Evolutionary conservation across 1,140 invertebrate species (phyloP), one percentile per base, ranked within the genome.

Genomic region (Drosophila repletoides): DNA sequence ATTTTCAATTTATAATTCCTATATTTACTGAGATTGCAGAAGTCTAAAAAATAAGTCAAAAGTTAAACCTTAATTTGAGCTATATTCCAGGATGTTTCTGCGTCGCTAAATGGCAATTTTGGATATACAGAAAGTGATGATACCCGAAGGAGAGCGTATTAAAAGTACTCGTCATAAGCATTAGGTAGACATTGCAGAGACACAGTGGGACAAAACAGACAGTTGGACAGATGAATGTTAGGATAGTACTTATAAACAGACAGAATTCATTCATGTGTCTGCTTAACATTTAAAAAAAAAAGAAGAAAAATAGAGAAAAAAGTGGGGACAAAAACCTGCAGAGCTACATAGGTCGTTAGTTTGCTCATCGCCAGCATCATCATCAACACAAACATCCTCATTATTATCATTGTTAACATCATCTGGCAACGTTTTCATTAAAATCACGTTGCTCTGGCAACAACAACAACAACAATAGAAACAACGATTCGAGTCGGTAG

Each of bases 401-500:
- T 41, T 19, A 41, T 31, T 4, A 40, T 58, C 6, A 48, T 24
- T n/a, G 31, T 59, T 28, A 52, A 45, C 29, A 52, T 60, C 40
- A 46, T 46, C 28, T 40, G 51, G 48, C 45, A 56, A 64, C 51
- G 59, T 80, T 79, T 79, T 79, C 76, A 80, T 80, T 80, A 80
- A 80, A 80, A 80, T 81, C 76, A 80, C 72, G 76, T 80, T 80
- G 71, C 67, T 72, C 26, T 29, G 24, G 17, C 51, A 56, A 46
- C 43, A 67, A 41, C 43, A 34, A 48, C 15, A 36, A 5, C 17
- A 41, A 33, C 52, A 38, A 58, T 45, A 48, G 46, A 21, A 22
- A 48, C 29, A 38, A 26, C 21, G 24, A 19, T 41, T 22, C 19
- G n/a, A 29, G 31, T 9, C 28, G 38, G 26, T 26, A 31, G 21